phyloP scores from a whole-genome alignment of 2,113 vertebrate species.

The Cinclus mexicanus region DNA sequence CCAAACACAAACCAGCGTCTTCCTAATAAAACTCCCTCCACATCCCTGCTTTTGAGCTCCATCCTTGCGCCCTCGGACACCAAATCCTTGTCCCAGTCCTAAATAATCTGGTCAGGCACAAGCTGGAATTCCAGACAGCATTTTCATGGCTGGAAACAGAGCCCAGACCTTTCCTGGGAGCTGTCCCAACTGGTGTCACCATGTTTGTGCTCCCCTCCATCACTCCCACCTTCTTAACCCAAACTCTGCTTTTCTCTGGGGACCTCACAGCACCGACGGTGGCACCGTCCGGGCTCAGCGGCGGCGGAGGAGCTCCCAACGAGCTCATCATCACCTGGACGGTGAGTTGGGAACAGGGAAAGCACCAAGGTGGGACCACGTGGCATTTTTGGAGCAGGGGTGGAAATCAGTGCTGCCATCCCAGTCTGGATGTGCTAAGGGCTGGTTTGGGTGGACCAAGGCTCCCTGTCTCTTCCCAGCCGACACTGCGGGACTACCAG shows the following conservation, averaged over 20 bases:
- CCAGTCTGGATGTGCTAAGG: too few species aligned
- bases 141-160: background rate
- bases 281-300: constrained; percentile 91
- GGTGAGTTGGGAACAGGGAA: constrained; percentile 73
- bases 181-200: background rate
- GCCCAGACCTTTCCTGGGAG: background rate
- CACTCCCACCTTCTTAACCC: background rate
- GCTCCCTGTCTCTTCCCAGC: constrained; percentile 63
- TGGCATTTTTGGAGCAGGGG: background rate
- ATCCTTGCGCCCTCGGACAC: background rate
- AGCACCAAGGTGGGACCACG: background rate
- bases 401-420: rapidly evolving
- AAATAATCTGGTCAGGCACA: background rate
- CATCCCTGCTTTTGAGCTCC: background rate
- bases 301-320: constrained; percentile 90
- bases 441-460: background rate
- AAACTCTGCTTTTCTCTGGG: background rate
- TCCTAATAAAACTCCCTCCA: background rate
- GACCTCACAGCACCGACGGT: constrained; percentile 85
- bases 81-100: background rate
- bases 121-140: background rate
- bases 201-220: background rate
- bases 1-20: background rate
- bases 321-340: constrained; percentile 95
- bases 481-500: constrained; percentile 90